Percentiles rank a stretch among this genome's conserved stretches.
Conservation (phyloP, 2,797 vertebrate genomes). For the Sebastes hubbsi region DNA sequence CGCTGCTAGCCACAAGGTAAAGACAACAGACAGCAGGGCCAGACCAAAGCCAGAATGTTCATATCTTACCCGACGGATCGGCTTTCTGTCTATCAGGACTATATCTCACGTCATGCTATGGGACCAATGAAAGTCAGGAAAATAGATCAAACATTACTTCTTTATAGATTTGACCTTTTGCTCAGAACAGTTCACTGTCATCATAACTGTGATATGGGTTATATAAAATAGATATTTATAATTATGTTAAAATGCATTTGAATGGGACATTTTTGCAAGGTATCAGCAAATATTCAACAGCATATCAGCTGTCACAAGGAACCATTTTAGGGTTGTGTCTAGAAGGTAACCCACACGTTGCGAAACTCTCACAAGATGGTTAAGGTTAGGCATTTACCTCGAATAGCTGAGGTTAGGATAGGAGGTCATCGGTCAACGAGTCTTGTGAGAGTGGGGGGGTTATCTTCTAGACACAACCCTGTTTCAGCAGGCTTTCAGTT, state of each 20-base stretch:
- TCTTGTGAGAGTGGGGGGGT: no score
- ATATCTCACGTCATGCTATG: background rate
- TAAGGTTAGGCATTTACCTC: no score
- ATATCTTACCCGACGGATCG: background rate
- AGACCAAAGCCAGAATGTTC: background rate
- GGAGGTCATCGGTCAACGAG: no score
- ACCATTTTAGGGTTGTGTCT: no score
- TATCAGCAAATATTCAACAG: background rate
- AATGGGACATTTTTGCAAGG: background rate
- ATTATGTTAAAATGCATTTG: background rate
- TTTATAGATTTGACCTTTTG: background rate
- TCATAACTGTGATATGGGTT: background rate
- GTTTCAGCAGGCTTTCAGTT: background rate
- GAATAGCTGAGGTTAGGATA: no score
- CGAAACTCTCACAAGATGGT: no score
- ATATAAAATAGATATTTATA: no score
- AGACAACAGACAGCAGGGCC: background rate
- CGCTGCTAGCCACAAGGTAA: slow-evolving; percentile 94
- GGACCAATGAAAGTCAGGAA: background rate
- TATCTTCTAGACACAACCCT: no score
- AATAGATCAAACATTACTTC: background rate
- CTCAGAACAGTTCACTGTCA: background rate
- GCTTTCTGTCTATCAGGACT: background rate
- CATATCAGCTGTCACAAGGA: background rate
- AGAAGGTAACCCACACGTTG: no score